Evolutionary conservation across 2,888 invertebrate species (phyloP).

Genomic region (Sycophila texana): DNA sequence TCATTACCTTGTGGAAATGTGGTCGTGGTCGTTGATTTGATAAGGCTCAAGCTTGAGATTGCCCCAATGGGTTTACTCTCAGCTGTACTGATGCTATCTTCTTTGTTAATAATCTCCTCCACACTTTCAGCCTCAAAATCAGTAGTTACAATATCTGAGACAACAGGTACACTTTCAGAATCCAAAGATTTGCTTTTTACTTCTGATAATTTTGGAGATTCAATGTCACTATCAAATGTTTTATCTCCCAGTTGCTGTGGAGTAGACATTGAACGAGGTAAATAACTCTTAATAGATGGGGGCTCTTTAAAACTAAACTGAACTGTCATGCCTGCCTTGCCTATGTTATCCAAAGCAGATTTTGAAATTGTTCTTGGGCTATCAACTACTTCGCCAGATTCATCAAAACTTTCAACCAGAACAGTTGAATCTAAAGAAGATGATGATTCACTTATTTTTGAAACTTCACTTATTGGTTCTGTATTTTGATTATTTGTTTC

Average conservation of each 20-base stretch:
- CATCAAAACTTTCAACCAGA: conserved; percentile 57
- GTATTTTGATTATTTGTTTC: conserved; percentile 55
- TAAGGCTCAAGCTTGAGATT: conserved; percentile 67
- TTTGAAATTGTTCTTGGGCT: conserved; percentile 77
- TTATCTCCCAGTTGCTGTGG: conserved; percentile 29
- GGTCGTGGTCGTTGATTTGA: conserved; percentile 64
- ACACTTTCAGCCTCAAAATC: conserved; percentile 23
- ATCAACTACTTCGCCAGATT: conserved; percentile 63
- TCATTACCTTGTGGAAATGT: conserved; percentile 68
- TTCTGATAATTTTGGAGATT: conserved; percentile 22
- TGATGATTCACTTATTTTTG: conserved; percentile 43
- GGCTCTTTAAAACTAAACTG: conserved; percentile 79
- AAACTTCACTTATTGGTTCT: conserved; percentile 34
- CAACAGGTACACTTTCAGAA: conserved; percentile 17
- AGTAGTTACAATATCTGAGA: conserved; percentile 22
- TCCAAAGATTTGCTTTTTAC: conserved; percentile 9
- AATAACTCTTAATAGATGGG: conserved; percentile 68
- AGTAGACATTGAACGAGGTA: conserved; percentile 65
- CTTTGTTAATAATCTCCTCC: conserved; percentile 46
- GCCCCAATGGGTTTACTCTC: conserved; percentile 68
- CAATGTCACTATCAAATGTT: conserved; percentile 36
- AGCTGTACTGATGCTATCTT: conserved; percentile 46
- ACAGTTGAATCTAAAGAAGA: conserved; percentile 50
- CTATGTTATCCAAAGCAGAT: conserved; percentile 82
- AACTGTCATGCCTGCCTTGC: conserved; percentile 82